These are phyloP conservation scores for Patella pellucida DNA, from an alignment of 2,888 invertebrate species.

Conservation along the genomic window DNA sequence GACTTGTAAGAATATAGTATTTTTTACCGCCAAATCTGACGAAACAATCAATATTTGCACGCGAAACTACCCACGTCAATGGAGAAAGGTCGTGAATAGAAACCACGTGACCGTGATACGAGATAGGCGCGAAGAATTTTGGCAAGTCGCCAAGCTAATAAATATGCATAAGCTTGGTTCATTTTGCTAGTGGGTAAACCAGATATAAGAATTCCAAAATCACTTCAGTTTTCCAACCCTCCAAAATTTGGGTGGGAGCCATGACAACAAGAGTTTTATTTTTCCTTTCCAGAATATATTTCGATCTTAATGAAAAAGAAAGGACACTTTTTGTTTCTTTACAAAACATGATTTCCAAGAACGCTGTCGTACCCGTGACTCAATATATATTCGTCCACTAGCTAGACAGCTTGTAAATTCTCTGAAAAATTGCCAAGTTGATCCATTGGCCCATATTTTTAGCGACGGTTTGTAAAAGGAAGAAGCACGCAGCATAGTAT, in stretches of 20 bases:
- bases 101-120: slow-evolving; percentile 26
- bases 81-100: slow-evolving; percentile 14
- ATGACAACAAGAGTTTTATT: neutral
- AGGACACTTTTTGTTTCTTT: slow-evolving; percentile 12
- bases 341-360: neutral
- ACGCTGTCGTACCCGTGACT: slow-evolving; percentile 3
- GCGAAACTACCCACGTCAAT: slow-evolving; percentile 13
- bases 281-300: neutral
- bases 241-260: neutral
- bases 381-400: slow-evolving; percentile 37
- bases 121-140: slow-evolving; percentile 30
- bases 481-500: neutral
- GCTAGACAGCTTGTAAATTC: slow-evolving; percentile 41
- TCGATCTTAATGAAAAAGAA: neutral
- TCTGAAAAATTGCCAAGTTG: slow-evolving; percentile 55
- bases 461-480: slow-evolving; percentile 12
- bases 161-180: neutral
- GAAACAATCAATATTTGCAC: slow-evolving; percentile 7
- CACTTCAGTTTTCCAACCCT: neutral
- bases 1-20: too few species aligned
- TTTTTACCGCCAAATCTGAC: neutral
- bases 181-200: too few species aligned
- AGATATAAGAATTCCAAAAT: too few species aligned
- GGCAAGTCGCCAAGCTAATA: slow-evolving; percentile 28
- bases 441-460: slow-evolving; percentile 49